These are phyloP conservation scores for Platysteira castanea DNA, from an alignment of 2,113 vertebrate species.

Conservation along the genomic window DNA sequence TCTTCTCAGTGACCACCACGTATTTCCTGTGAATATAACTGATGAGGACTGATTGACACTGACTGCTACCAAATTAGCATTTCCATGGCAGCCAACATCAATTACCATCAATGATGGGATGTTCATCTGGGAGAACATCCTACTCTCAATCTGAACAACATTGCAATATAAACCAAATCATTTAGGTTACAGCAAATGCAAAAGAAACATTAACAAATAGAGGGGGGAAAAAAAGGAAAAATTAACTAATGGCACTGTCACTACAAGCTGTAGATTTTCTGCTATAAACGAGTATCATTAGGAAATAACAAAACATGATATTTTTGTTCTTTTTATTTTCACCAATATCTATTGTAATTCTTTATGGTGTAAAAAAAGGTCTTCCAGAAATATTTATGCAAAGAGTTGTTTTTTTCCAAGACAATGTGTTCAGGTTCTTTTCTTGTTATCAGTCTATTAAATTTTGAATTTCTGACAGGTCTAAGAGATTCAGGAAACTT, in stretches of 20 bases:
- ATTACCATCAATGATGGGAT: constrained; percentile 21
- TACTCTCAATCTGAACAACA: constrained; percentile 33
- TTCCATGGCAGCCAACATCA: constrained; percentile 54
- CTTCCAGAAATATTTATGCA: neutral
- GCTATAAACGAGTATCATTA: neutral
- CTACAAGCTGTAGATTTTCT: neutral
- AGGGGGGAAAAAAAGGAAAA: neutral
- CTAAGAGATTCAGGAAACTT: neutral
- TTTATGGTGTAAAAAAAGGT: neutral
- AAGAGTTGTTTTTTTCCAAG: neutral
- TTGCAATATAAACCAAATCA: neutral
- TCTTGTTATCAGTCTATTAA: neutral
- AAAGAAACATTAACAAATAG: constrained; percentile 3
- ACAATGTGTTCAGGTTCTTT: neutral
- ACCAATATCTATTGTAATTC: neutral
- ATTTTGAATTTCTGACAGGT: neutral
- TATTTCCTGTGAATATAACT: neutral
- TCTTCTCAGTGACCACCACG: neutral
- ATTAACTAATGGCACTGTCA: neutral
- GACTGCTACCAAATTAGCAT: constrained; percentile 56
- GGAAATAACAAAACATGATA: neutral
- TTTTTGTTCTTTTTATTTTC: neutral
- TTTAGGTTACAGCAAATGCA: neutral
- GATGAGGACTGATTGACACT: constrained; percentile 25
- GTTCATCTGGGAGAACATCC: neutral